These are phyloP conservation scores for Drosophila sechellia DNA, from an alignment of 1,140 invertebrate genomes.

Conservation along the genomic window DNA sequence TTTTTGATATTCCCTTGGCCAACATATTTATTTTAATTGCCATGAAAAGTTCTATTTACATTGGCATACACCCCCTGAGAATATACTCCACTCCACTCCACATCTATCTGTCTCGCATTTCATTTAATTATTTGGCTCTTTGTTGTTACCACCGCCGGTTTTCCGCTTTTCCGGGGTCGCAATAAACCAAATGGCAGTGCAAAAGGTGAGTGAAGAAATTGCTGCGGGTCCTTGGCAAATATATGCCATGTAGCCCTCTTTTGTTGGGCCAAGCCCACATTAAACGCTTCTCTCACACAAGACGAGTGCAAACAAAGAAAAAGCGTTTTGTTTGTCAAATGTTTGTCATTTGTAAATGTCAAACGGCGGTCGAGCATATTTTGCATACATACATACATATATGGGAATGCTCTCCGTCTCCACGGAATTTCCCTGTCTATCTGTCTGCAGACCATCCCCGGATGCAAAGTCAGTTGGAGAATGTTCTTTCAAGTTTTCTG, in stretches of 20 bases:
- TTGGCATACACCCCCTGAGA: constrained; percentile 19
- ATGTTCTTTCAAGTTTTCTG: constrained; percentile 58
- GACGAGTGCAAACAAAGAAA: constrained; percentile 41
- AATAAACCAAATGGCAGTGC: constrained; percentile 45
- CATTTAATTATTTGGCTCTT: constrained; percentile 67
- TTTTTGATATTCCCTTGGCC: constrained; percentile 25
- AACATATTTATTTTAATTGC: constrained; percentile 63
- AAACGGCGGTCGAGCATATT: constrained; percentile 82
- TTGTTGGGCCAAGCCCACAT: constrained; percentile 45
- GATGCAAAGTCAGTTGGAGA: constrained; percentile 49
- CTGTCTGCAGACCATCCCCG: constrained; percentile 15
- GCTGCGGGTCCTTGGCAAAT: constrained; percentile 62
- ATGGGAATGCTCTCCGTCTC: not conserved
- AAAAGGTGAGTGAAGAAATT: constrained; percentile 51
- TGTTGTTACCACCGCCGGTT: constrained; percentile 43
- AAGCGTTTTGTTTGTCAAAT: constrained; percentile 80
- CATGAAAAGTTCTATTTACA: constrained; percentile 29
- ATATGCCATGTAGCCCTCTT: constrained; percentile 23
- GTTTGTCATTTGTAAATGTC: constrained; percentile 84
- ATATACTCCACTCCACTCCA: not conserved
- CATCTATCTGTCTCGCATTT: constrained; percentile 25
- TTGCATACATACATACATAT: constrained; percentile 51
- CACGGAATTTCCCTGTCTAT: not conserved
- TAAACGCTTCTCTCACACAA: constrained; percentile 58
- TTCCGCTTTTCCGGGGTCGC: constrained; percentile 17